Evolutionary conservation across 2,797 vertebrate species (phyloP), one percentile per base, ranked within the genome.

Genomic region (Macroramphosus scolopax): DNA sequence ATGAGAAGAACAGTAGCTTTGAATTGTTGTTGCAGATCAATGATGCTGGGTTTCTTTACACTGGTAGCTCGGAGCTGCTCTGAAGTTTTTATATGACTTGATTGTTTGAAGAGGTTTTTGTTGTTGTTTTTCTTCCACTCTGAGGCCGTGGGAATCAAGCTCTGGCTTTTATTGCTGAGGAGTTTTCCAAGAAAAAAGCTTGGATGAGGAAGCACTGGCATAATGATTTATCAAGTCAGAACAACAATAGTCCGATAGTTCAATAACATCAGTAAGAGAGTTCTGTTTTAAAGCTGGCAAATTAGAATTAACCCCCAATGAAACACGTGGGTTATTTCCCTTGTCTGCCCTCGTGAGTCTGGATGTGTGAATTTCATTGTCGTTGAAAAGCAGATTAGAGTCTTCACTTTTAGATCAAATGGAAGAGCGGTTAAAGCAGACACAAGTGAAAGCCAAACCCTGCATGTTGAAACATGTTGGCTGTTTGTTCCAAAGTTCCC

Each of bases 121-220:
- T 88, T 91, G 83, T 88, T 91, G 85, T 90, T 92, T 78, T 91
- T 87, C 87, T 41, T 62, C 83, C 72, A 58, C 85, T 84, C 71
- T 45, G 83, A 72, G 84, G 87, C 88, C 86, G 83, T 87, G 91
- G 90, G 92, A 93, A 90, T 92, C 89, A 4, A 52, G 35, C 51
- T 26, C 14, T 6, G 38, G 26, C 51, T 75, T 75, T 72, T 51
- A 55, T 44, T 57, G 49, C 51, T 9, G n/a, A 50, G 39, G 37
- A 59, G 17, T 35, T 69, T 63, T 51, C 51, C 49, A 49, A 8
- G 30, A 68, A 66, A 14, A 35, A 63, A 61, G 24, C 46, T 63
- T 2, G 40, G 42, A 67, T 31, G 39, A 61, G 35, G n/a, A 54
- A 38, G 36, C 40, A 62, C 18, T 44, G 34, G 53, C 51, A 16